Conservation (phyloP, 2,888 invertebrate genomes). For the Aspidiotus destructor region DNA sequence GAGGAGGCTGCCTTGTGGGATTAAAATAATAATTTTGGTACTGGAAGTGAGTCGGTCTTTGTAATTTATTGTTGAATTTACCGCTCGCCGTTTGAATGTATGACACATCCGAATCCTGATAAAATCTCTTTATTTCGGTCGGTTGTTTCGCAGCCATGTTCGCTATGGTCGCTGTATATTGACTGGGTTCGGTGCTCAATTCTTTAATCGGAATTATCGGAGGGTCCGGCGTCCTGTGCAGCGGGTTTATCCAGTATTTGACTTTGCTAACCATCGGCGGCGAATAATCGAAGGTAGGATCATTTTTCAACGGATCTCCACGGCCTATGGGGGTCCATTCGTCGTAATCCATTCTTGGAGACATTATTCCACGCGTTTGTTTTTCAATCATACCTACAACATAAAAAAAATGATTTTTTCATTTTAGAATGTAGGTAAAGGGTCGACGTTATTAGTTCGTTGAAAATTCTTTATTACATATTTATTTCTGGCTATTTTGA, state of each 20-base stretch:
- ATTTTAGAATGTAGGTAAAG: neutral
- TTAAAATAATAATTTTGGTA: constrained; percentile 23
- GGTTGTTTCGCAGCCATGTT: constrained; percentile 38
- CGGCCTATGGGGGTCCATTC: constrained; percentile 76
- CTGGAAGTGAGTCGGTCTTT: neutral
- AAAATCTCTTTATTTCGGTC: constrained; percentile 22
- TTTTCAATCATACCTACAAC: constrained; percentile 23
- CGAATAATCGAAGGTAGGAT: constrained; percentile 75
- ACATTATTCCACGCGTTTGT: constrained; percentile 38
- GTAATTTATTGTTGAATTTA: constrained; percentile 40
- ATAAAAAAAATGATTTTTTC: neutral
- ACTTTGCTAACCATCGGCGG: constrained; percentile 69
- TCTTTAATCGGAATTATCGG: constrained; percentile 35
- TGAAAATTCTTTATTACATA: neutral
- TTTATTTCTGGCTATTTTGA: too few relatives aligned
- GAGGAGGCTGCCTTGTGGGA: constrained; percentile 18
- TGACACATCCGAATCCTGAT: constrained; percentile 15
- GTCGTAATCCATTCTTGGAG: constrained; percentile 70
- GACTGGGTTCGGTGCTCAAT: constrained; percentile 38
- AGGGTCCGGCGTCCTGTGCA: constrained; percentile 50
- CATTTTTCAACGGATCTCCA: constrained; percentile 71
- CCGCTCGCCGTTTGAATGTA: constrained; percentile 22
- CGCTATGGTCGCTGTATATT: constrained; percentile 29
- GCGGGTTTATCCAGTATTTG: constrained; percentile 67
- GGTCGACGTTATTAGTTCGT: neutral